These are phyloP conservation scores for Griposia aprilina DNA, from an alignment of 2,888 invertebrate species.

Conservation along the genomic window DNA sequence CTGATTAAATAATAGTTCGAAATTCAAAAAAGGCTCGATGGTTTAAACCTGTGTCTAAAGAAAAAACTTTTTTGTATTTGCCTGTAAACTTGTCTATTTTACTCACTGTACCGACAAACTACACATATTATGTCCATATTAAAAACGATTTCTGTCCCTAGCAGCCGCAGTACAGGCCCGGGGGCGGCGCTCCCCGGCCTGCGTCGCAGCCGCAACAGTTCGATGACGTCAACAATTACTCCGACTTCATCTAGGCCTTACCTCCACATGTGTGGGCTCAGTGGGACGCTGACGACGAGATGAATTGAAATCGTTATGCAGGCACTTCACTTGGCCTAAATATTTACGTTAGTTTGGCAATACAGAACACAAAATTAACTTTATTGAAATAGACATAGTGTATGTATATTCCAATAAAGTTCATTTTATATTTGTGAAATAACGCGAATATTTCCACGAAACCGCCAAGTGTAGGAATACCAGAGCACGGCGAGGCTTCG, in stretches of 20 bases:
- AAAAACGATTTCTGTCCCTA: conserved; percentile 77
- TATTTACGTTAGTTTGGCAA: background rate
- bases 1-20: background rate
- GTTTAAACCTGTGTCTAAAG: no score
- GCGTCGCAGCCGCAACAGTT: conserved; percentile 84
- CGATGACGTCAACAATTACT: conserved; percentile 85
- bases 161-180: conserved; percentile 93
- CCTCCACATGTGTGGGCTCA: conserved; percentile 31
- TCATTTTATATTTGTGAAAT: background rate
- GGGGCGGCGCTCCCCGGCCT: conserved; percentile 78
- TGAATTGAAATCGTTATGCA: background rate
- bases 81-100: no score
- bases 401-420: background rate
- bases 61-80: no score
- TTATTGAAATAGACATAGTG: no score
- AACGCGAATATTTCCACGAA: background rate
- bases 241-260: conserved; percentile 77
- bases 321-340: background rate
- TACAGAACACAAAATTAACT: no score
- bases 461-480: no score
- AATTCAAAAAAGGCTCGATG: no score
- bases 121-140: background rate
- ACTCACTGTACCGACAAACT: no score
- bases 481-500: no score
- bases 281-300: background rate